These are phyloP conservation scores for Sphecodes monilicornis DNA, from an alignment of 2,888 invertebrate species.

Conservation along the genomic window DNA sequence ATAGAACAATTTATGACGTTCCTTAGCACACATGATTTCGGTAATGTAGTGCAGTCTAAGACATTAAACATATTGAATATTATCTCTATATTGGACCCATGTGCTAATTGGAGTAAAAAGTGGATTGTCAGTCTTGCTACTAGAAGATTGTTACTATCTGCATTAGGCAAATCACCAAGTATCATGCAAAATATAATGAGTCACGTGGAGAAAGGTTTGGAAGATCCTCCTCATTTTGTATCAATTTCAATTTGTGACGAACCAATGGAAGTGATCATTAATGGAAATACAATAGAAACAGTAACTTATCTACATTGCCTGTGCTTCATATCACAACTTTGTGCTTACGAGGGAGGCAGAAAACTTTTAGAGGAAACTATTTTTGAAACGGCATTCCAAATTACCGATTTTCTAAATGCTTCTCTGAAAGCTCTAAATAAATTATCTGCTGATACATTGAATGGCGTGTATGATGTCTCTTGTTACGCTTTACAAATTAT, in stretches of 20 bases:
- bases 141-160: conserved; percentile 73
- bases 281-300: conserved; percentile 79
- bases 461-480: conserved; percentile 77
- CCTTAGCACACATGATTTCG: conserved; percentile 71
- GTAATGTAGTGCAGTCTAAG: conserved; percentile 68
- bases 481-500: conserved; percentile 73
- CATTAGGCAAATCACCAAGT: conserved; percentile 77
- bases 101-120: conserved; percentile 79
- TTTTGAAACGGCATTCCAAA: conserved; percentile 69
- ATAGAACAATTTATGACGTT: conserved; percentile 80
- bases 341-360: conserved; percentile 74
- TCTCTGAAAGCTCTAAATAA: conserved; percentile 75
- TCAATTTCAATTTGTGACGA: conserved; percentile 77
- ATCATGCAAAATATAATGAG: conserved; percentile 74
- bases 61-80: conserved; percentile 77
- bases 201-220: conserved; percentile 72
- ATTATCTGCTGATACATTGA: conserved; percentile 74
- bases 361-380: conserved; percentile 73
- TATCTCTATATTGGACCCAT: conserved; percentile 79
- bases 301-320: conserved; percentile 80
- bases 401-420: conserved; percentile 74
- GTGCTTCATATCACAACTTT: conserved; percentile 78
- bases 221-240: conserved; percentile 67
- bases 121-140: conserved; percentile 79
- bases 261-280: conserved; percentile 77